These are phyloP conservation scores for Corydoras maculifer DNA, from an alignment of 2,113 vertebrate genomes.

Conservation along the genomic window DNA sequence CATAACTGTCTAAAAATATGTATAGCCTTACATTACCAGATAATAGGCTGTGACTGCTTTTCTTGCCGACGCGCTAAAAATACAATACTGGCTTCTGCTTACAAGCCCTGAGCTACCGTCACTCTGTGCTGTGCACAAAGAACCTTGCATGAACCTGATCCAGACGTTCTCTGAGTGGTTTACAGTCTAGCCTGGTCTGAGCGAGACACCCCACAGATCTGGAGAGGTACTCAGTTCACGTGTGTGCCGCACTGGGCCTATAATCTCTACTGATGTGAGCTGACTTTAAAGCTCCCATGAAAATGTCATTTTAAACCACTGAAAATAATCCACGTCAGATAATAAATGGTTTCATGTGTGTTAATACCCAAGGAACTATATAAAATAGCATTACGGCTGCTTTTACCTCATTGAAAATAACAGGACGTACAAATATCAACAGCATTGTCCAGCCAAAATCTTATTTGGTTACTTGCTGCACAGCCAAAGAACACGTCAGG, in stretches of 20 bases:
- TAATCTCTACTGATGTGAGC: constrained; percentile 5
- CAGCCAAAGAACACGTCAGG: too few relatives aligned
- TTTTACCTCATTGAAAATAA: background rate
- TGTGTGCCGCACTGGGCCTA: background rate
- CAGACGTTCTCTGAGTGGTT: constrained; percentile 32
- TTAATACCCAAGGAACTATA: background rate
- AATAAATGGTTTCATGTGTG: background rate
- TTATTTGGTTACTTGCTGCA: too few relatives aligned
- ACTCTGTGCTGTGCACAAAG: constrained; percentile 36
- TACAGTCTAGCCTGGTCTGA: constrained; percentile 32
- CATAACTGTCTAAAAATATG: constrained; percentile 44
- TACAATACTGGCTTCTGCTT: constrained; percentile 44
- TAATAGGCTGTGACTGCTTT: constrained; percentile 44
- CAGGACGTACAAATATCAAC: background rate
- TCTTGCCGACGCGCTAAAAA: constrained; percentile 43
- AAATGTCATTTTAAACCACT: background rate
- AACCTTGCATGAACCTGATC: constrained; percentile 50
- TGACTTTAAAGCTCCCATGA: background rate
- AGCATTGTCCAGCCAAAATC: background rate
- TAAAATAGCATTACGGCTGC: background rate
- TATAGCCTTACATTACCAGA: constrained; percentile 50
- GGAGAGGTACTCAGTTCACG: constrained; percentile 18
- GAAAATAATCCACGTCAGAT: constrained; percentile 1
- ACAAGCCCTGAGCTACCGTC: constrained; percentile 40
- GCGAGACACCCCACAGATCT: constrained; percentile 10